These are phyloP conservation scores for Drosophila pallidifrons DNA, from an alignment of 1,140 invertebrate genomes.

Conservation along the genomic window DNA sequence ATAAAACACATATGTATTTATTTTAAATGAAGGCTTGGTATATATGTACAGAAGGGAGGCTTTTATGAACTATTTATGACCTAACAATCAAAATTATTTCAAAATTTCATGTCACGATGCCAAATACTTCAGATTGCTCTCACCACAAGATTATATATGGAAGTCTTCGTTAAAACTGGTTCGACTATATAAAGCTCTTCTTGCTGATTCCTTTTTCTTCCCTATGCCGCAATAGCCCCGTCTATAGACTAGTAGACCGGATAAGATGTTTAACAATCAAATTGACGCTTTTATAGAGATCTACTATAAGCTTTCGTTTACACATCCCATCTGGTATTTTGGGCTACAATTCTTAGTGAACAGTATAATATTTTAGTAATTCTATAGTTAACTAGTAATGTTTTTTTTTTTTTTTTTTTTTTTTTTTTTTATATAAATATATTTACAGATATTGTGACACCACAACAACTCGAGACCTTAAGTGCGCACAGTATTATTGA, in stretches of 20 bases:
- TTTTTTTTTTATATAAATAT: not conserved
- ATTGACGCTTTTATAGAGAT: not conserved
- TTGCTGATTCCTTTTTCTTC: constrained; percentile 86
- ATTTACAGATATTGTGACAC: constrained; percentile 69
- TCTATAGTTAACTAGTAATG: constrained; percentile 1
- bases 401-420: constrained; percentile 4
- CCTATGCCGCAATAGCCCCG: constrained; percentile 87
- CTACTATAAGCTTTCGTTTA: constrained; percentile 34
- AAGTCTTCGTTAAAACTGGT: constrained; percentile 84
- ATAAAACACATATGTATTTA: no score
- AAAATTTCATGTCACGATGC: no score
- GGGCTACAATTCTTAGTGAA: constrained; percentile 60
- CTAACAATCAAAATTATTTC: no score
- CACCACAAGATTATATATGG: constrained; percentile 61
- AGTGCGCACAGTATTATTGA: constrained; percentile 87
- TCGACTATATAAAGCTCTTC: constrained; percentile 90
- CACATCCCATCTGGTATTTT: constrained; percentile 59
- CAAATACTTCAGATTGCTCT: no score
- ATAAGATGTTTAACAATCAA: constrained; percentile 72
- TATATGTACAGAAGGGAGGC: no score
- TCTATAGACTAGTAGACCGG: constrained; percentile 87
- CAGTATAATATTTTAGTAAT: constrained; percentile 3
- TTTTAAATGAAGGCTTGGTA: no score
- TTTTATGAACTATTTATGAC: no score
- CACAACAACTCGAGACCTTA: constrained; percentile 78